Evolutionary conservation across 1,140 invertebrate genomes (phyloP).

Genomic region (Homarus americanus): DNA sequence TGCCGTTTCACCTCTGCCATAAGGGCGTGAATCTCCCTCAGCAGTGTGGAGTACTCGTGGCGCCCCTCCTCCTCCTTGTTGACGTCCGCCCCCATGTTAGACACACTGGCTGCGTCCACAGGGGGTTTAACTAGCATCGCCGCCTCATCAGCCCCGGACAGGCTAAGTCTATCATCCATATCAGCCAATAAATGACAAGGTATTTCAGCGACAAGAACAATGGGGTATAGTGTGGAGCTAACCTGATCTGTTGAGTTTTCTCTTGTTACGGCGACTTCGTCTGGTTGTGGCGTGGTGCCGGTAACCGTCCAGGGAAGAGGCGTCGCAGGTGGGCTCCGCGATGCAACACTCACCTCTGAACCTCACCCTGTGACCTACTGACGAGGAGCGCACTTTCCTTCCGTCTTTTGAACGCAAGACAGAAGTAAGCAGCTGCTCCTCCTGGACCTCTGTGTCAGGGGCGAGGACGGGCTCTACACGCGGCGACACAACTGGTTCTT

Average conservation of each 20-base stretch:
- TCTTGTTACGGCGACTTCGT: slow-evolving; percentile 36
- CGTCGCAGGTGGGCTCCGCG: slow-evolving; percentile 31
- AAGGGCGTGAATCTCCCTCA: slow-evolving; percentile 52
- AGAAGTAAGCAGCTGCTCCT: slow-evolving; percentile 20
- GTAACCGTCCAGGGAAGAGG: not conserved
- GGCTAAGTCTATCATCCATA: not conserved
- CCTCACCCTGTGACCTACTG: slow-evolving; percentile 55
- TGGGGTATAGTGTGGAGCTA: not conserved
- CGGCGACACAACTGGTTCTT: not conserved
- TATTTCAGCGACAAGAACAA: not conserved
- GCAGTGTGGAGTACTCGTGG: slow-evolving; percentile 41
- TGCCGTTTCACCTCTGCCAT: slow-evolving; percentile 51
- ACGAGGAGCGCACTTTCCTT: slow-evolving; percentile 32
- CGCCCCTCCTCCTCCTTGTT: not conserved
- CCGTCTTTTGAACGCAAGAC: slow-evolving; percentile 8
- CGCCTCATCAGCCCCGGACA: not conserved
- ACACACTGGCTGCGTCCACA: slow-evolving; percentile 35
- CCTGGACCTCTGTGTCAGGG: not conserved
- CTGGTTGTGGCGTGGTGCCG: not conserved
- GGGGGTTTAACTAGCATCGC: not conserved
- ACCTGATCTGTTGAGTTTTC: slow-evolving; percentile 51
- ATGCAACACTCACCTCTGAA: slow-evolving; percentile 49
- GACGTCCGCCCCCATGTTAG: slow-evolving; percentile 2
- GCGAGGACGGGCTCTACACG: not conserved
- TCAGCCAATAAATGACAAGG: not conserved